Percentiles rank a stretch among this genome's conserved stretches.
Conservation (phyloP, 2,113 vertebrate genomes). For the Microcebus lehilahytsara region DNA sequence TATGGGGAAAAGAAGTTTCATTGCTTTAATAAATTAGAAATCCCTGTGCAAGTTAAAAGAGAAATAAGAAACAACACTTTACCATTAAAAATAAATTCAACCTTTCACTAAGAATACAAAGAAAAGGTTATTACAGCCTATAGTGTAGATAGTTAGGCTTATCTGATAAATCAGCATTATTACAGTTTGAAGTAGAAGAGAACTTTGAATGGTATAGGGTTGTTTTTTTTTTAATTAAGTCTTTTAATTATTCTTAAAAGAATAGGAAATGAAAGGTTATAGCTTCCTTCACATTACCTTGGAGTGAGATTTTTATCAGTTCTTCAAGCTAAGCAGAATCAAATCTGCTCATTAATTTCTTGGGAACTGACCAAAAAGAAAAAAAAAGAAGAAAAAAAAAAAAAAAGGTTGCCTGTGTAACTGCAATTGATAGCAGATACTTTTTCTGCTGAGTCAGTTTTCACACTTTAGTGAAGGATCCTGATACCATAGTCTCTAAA, state of each 20-base stretch:
- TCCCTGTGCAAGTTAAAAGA: background rate
- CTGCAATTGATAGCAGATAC: slow-evolving; percentile 1
- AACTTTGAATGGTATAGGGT: background rate
- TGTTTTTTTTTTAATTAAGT: slow-evolving; percentile 49
- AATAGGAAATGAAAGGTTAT: slow-evolving; percentile 57
- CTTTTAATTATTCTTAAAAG: slow-evolving; percentile 68
- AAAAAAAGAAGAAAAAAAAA: background rate
- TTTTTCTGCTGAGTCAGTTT: slow-evolving; percentile 65
- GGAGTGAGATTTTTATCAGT: slow-evolving; percentile 64
- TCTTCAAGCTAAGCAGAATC: slow-evolving; percentile 67
- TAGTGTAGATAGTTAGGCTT: background rate
- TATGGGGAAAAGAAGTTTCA: background rate
- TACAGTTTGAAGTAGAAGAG: background rate
- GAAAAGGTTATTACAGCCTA: slow-evolving; percentile 15
- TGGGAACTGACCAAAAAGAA: slow-evolving; percentile 43
- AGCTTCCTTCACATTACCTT: slow-evolving; percentile 50
- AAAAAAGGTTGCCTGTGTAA: background rate
- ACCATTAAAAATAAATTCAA: background rate
- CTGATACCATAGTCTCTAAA: slow-evolving; percentile 29
- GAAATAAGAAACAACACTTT: slow-evolving; percentile 21
- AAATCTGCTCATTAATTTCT: slow-evolving; percentile 70
- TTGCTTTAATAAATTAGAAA: slow-evolving; percentile 42
- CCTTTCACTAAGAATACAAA: slow-evolving; percentile 10
- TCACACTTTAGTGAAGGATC: slow-evolving; percentile 27
- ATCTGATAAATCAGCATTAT: slow-evolving; percentile 56